These are phyloP conservation scores for Rhopalosiphum maidis DNA, from an alignment of 1,140 invertebrate species.

Conservation along the genomic window DNA sequence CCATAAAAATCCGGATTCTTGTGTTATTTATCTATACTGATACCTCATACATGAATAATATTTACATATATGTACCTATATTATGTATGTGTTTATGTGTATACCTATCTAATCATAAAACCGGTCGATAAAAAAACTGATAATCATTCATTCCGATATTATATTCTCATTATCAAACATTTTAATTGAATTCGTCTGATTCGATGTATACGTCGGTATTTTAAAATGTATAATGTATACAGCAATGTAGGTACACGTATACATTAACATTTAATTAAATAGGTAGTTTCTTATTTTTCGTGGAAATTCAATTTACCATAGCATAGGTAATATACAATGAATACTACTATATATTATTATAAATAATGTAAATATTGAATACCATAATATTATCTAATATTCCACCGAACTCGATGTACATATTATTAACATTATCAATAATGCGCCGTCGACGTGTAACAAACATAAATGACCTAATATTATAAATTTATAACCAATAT, in stretches of 20 bases:
- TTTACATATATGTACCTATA: neutral
- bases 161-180: neutral
- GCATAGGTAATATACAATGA: too few relatives aligned
- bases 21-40: neutral
- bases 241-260: neutral
- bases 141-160: neutral
- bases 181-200: slow-evolving; percentile 6
- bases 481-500: neutral
- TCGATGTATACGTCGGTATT: neutral
- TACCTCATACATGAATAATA: neutral
- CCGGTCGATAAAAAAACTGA: slow-evolving; percentile 18
- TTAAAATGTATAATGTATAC: slow-evolving; percentile 4
- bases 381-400: slow-evolving; percentile 5
- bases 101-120: neutral
- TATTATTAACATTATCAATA: slow-evolving; percentile 18
- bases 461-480: slow-evolving; percentile 27
- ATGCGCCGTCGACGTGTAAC: neutral
- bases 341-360: neutral
- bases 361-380: slow-evolving; percentile 18
- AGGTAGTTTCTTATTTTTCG: neutral
- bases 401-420: neutral
- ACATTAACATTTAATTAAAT: slow-evolving; percentile 1
- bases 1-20: neutral
- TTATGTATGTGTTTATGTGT: neutral
- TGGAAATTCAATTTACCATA: neutral